Evolutionary conservation across 2,888 invertebrate species (phyloP), one percentile per base, ranked within the genome.

Genomic region (Saturnia pavonia): DNA sequence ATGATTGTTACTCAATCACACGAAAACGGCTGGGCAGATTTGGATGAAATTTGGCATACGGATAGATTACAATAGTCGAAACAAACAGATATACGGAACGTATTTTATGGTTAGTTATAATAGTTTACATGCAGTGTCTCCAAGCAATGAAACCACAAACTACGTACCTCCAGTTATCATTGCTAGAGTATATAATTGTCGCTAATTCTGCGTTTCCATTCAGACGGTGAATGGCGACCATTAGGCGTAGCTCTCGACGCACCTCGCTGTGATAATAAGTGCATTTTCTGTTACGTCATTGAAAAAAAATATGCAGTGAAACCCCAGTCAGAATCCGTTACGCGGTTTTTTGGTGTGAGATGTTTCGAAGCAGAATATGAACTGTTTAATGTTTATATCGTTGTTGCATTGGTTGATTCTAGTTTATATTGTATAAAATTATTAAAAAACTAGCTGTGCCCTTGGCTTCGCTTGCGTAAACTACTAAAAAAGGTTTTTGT

Each of bases 111-210:
- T 16, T 19, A 42, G 11, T 7, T 22, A 0, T 4, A 40, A 68
- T 4, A 19, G 19, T 60, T 27, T 60, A 60, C 14, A 27, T 60
- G 27, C 14, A 60, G 27, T 14, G 27, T 27, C 16, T 16, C 27
- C 25, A 60, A 60, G 27, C 57, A 60, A 4, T 65, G 40, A 7
- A 65, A 65, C n/a, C 40, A 6, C 65, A 40, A n/a, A 40, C 11
- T n/a, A 40, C 65, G 11, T 34, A n/a, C 91, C 85, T 84, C 85
- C 88, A 82, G 92, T 93, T 93, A 93, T 93, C 93, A 93, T 92
- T 92, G 88, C 86, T 82, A 85, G 89, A 94, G 94, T 89, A 90
- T 91, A 91, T 93, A 93, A 94, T 94, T 92, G 93, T 91, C 91
- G 90, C 92, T 90, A 93, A 93, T 94, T 92, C 89, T 81, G 82